phyloP scores from a whole-genome alignment of 2,888 invertebrate genomes.

The Drosophila affinis region DNA sequence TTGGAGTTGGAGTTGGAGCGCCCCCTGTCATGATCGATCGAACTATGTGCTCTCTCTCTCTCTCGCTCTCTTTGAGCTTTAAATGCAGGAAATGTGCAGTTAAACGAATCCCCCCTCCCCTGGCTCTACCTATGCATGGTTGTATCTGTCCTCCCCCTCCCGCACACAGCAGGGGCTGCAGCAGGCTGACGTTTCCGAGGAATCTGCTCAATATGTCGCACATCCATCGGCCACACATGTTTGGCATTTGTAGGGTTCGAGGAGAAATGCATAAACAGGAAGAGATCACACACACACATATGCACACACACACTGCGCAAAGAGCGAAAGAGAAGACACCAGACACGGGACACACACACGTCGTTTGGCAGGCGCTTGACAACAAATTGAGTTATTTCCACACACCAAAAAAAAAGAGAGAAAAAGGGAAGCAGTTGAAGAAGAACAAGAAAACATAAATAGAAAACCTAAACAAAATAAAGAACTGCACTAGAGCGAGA shows the following conservation, averaged over 20 bases:
- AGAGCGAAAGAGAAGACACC: conserved; percentile 12
- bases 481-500: conserved; percentile 3
- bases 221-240: conserved; percentile 65
- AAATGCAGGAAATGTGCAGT: conserved; percentile 51
- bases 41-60: conserved; percentile 11
- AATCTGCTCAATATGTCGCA: conserved; percentile 51
- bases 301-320: neutral
- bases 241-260: conserved; percentile 59
- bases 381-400: conserved; percentile 38
- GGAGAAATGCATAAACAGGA: conserved; percentile 36
- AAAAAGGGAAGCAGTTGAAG: neutral
- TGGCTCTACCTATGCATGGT: neutral
- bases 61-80: conserved; percentile 26
- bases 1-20: neutral
- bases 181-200: conserved; percentile 24
- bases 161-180: conserved; percentile 4
- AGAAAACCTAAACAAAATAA: conserved; percentile 15
- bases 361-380: conserved; percentile 33
- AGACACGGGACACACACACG: neutral
- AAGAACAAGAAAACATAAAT: conserved; percentile 15
- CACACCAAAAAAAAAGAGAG: conserved; percentile 8
- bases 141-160: neutral
- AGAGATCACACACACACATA: conserved; percentile 16
- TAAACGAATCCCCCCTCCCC: conserved; percentile 6
- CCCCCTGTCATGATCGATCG: conserved; percentile 9